Evolutionary conservation across 30 jellyfish, hydroid and myxozoan genomes (phyloP).

Genomic region (Aurelia sp.): DNA sequence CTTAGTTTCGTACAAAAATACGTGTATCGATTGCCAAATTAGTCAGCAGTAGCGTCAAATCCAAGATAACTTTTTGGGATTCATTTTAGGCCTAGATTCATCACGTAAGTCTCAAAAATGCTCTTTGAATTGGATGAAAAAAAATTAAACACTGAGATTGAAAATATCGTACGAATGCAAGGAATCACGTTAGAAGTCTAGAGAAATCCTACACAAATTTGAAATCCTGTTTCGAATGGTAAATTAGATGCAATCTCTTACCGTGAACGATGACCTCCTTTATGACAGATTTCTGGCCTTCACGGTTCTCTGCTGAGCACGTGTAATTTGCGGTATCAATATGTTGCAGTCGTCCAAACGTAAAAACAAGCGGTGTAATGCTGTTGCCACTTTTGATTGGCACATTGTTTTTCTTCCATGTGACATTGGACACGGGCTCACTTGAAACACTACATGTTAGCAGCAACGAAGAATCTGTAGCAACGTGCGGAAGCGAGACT

Average conservation of each 20-base stretch:
- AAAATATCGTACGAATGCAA: too few relatives aligned
- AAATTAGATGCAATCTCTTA: neutral
- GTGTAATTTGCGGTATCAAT: neutral
- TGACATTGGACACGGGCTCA: conserved; percentile 22
- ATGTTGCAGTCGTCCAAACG: neutral
- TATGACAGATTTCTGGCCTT: conserved; percentile 1
- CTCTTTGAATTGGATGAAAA: too few relatives aligned
- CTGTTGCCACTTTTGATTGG: neutral
- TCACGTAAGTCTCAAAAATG: too few relatives aligned
- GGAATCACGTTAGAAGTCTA: too few relatives aligned
- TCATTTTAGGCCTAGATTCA: too few relatives aligned
- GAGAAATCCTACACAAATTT: too few relatives aligned
- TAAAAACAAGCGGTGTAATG: neutral
- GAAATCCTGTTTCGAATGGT: too few relatives aligned
- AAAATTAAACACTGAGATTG: too few relatives aligned
- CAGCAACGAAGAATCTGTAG: neutral
- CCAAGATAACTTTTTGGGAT: too few relatives aligned
- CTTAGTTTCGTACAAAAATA: too few relatives aligned
- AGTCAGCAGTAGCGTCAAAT: too few relatives aligned
- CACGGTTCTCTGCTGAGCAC: conserved; percentile 19
- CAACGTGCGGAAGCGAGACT: neutral
- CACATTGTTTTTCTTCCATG: neutral
- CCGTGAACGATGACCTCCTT: conserved; percentile 35
- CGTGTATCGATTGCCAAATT: too few relatives aligned
- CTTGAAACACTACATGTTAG: conserved; percentile 11